These are phyloP conservation scores for Malurus elegans DNA, from an alignment of 2,113 vertebrate species.

Conservation along the genomic window DNA sequence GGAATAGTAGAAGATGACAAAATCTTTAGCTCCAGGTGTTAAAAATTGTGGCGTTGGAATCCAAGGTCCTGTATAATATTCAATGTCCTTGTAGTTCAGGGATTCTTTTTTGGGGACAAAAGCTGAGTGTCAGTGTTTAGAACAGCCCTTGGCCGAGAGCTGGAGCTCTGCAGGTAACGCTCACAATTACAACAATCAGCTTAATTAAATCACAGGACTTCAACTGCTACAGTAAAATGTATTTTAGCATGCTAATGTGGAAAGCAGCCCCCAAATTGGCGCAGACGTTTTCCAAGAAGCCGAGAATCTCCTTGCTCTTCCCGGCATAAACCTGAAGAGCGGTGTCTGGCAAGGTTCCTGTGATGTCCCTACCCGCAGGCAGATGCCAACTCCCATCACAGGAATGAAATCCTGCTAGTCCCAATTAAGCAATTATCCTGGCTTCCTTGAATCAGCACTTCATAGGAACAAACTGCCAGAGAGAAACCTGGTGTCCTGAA, in stretches of 20 bases:
- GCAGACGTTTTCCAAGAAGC: background rate
- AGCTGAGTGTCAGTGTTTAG: background rate
- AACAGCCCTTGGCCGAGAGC: background rate
- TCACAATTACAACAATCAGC: background rate
- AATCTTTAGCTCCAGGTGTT: background rate
- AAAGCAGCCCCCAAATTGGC: background rate
- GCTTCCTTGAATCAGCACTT: background rate
- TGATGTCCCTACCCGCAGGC: accelerated
- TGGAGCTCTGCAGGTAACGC: background rate
- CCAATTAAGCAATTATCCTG: background rate
- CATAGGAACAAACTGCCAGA: background rate
- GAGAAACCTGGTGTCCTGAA: background rate
- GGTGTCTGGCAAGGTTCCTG: background rate
- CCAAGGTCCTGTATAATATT: background rate
- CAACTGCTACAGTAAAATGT: background rate
- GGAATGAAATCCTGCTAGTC: background rate
- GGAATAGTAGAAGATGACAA: background rate
- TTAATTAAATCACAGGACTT: background rate
- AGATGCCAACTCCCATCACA: background rate
- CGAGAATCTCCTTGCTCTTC: background rate
- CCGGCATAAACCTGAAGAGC: background rate
- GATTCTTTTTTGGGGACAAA: background rate
- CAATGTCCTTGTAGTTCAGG: background rate
- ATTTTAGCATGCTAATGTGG: background rate
- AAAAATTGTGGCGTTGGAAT: background rate